These are phyloP conservation scores for Anabacerthia variegaticeps DNA, from an alignment of 2,797 vertebrate species.

Conservation along the genomic window DNA sequence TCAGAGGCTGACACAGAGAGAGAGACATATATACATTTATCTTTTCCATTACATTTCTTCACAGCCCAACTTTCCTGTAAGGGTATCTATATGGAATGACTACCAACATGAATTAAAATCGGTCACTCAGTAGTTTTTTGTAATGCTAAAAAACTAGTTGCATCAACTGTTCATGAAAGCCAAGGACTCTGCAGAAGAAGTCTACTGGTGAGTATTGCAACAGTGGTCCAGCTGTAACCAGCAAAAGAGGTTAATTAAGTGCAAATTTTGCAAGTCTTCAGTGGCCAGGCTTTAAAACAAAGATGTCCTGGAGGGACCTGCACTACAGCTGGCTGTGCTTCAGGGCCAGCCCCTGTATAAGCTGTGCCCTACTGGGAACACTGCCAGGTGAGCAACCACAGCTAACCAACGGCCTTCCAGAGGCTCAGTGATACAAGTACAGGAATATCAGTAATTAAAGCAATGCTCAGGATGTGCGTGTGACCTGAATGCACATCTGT, in stretches of 20 bases:
- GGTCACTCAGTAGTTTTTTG: not conserved
- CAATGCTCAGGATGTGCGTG: not conserved
- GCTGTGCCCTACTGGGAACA: not conserved
- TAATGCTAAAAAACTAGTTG: not conserved
- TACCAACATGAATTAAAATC: not conserved
- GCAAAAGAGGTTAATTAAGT: not conserved
- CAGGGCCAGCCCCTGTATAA: not conserved
- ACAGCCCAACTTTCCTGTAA: not conserved
- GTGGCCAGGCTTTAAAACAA: not conserved
- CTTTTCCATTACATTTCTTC: not conserved
- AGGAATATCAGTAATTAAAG: not conserved
- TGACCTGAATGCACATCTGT: not conserved
- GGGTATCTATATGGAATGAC: not conserved
- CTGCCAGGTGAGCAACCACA: not conserved
- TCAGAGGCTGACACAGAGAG: not conserved
- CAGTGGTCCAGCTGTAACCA: not conserved
- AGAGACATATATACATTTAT: not conserved
- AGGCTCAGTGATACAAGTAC: not conserved
- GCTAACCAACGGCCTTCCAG: not conserved
- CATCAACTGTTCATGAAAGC: not conserved
- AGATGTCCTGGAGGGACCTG: not conserved
- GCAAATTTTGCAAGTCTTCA: not conserved
- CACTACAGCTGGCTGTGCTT: not conserved
- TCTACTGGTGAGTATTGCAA: not conserved
- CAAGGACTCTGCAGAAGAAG: not conserved